These are phyloP conservation scores for Rhamnusium bicolor DNA, from an alignment of 2,888 invertebrate species.

Conservation along the genomic window DNA sequence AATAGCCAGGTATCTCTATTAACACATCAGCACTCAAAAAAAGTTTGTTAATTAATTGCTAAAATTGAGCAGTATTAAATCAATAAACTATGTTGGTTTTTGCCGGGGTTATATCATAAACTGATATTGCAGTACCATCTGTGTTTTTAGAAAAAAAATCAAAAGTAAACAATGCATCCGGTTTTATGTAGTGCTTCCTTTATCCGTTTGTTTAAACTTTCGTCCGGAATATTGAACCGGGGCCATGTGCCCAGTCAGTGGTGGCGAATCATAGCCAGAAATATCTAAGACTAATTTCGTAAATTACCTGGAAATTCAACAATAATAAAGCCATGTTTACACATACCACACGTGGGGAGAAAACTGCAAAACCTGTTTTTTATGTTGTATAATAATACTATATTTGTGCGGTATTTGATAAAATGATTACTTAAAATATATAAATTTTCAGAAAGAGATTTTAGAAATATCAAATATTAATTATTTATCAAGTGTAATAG, in stretches of 20 bases:
- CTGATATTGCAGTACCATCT: slow-evolving; percentile 34
- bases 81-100: slow-evolving; percentile 33
- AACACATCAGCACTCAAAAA: slow-evolving; percentile 33
- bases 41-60: slow-evolving; percentile 35
- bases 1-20: slow-evolving; percentile 34
- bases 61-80: slow-evolving; percentile 25
- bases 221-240: slow-evolving; percentile 58
- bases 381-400: too few species aligned
- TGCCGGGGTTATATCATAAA: slow-evolving; percentile 25
- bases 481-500: too few species aligned
- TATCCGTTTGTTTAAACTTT: slow-evolving; percentile 60
- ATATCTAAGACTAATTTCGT: neutral
- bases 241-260: slow-evolving; percentile 55
- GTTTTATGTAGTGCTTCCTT: slow-evolving; percentile 55
- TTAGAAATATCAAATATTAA: too few species aligned
- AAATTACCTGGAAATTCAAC: too few species aligned
- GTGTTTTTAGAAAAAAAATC: slow-evolving; percentile 48
- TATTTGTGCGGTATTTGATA: too few species aligned
- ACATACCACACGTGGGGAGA: too few species aligned
- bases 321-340: too few species aligned
- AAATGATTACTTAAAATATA: too few species aligned
- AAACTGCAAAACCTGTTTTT: too few species aligned
- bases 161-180: slow-evolving; percentile 62
- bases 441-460: too few species aligned
- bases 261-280: slow-evolving; percentile 5